Conservation (phyloP, 2,797 vertebrate species). For the Ammospiza maritima region DNA sequence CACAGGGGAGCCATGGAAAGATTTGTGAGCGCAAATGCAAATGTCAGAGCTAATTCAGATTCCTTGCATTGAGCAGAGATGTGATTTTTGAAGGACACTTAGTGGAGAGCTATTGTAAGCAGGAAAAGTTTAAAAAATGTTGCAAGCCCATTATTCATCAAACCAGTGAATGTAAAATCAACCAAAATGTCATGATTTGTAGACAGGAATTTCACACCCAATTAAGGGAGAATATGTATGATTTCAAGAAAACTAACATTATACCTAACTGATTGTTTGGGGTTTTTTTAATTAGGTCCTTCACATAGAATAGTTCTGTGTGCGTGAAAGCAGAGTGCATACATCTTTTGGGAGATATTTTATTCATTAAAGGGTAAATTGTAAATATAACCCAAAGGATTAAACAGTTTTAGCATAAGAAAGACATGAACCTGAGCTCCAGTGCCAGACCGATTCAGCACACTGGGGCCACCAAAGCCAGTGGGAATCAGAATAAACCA, state of each 20-base stretch:
- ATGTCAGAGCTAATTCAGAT: neutral
- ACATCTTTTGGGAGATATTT: neutral
- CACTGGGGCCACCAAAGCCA: neutral
- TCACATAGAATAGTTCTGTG: neutral
- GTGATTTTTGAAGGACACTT: neutral
- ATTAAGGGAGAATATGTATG: constrained; percentile 20
- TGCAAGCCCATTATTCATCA: neutral
- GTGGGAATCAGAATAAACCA: neutral
- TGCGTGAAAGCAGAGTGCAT: neutral
- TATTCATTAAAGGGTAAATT: neutral
- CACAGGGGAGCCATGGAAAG: neutral
- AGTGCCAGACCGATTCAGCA: neutral
- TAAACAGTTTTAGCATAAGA: neutral
- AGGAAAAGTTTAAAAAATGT: constrained; percentile 15
- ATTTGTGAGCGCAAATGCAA: neutral
- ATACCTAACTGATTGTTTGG: neutral
- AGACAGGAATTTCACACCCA: constrained; percentile 40
- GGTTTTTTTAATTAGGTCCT: neutral
- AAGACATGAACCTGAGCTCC: neutral
- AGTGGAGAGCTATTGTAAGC: neutral
- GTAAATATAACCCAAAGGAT: neutral
- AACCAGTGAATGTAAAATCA: neutral
- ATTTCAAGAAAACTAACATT: constrained; percentile 20
- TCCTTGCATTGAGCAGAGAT: neutral
- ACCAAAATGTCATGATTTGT: constrained; percentile 10